These are phyloP conservation scores for Celastrina argiolus DNA, from an alignment of 2,888 invertebrate species.

Conservation along the genomic window DNA sequence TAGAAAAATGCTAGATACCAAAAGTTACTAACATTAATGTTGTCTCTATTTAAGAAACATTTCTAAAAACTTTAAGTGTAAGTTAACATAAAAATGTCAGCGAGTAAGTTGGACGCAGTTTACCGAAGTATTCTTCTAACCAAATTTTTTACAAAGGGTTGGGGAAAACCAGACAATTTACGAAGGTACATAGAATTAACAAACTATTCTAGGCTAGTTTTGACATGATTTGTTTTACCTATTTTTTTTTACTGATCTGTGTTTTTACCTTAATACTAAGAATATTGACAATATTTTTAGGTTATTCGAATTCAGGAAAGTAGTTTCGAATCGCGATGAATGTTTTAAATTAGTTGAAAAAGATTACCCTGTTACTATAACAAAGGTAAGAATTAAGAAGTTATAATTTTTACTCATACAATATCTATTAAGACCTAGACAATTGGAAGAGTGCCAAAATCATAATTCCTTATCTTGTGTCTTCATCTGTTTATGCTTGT, in stretches of 20 bases:
- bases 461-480: neutral
- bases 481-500: conserved; percentile 8
- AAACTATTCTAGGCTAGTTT: neutral
- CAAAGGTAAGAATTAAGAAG: conserved; percentile 79
- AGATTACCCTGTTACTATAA: conserved; percentile 91
- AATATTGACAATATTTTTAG: conserved; percentile 70
- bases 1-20: neutral
- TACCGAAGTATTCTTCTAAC: conserved; percentile 92
- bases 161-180: conserved; percentile 96
- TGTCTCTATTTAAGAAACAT: neutral
- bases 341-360: conserved; percentile 89
- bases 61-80: neutral
- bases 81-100: conserved; percentile 58
- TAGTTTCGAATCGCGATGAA: conserved; percentile 88
- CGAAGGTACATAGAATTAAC: conserved; percentile 79
- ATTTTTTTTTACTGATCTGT: neutral
- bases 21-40: conserved; percentile 28
- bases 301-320: conserved; percentile 93
- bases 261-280: neutral
- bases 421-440: neutral
- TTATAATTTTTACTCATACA: neutral
- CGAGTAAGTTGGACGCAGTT: conserved; percentile 84
- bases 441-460: neutral
- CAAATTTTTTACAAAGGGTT: conserved; percentile 96
- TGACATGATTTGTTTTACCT: neutral